Base-by-base conservation (phyloP, 1,140 invertebrate species). In the Condylostylus longicornis region DNA sequence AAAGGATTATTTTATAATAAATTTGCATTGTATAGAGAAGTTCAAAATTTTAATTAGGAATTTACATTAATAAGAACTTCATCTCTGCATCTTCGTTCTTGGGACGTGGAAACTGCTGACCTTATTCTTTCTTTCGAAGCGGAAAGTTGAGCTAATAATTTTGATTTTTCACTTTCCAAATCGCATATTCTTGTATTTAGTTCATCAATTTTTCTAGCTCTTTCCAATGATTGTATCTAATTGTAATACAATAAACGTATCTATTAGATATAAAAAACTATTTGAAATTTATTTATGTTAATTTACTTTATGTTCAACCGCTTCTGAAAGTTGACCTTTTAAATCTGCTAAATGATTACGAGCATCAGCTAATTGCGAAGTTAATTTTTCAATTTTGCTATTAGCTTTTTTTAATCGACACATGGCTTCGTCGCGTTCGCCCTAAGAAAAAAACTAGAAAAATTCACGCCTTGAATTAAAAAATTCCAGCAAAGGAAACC, bases 121-220 rank as follows among this genome's bases (percentile, higher is more conserved):
- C 57, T 54, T 15, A 55, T 32, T 10, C 56, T 44, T 33, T 60
- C 53, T 37, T 61, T 61, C 20, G 50, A 33, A 8, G 50, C 50
- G 29, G 31, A 49, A 2, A 58, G 33, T 34, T 61, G 58, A 4
- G 54, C 38, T 0, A 54, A 9, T 0, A 61, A 34, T 1, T 54
- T 40, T 2, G 50, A 51, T 36, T 59, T 59, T 29, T 58, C 58
- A 27, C 53, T 50, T 42, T 61, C 58, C 34, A 59, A 30, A 42
- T 59, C 57, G 17, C 53, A 54, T 13, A 58, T 46, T 30, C 56
- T 53, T 17, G 46, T 48, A 45, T 85, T 78, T 2, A 86, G 61
- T 34, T 86, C 82, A 51, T 88, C 82, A 40, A 86, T 75, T 63
- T 85, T 86, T 22, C 81, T 66, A 0, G 77, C 81, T 15, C 79